A percentile compares a stretch with the other conserved stretches of the same genome.
These are phyloP conservation scores for Drosophila subquinaria DNA, from an alignment of 2,888 invertebrate genomes.

Conservation along the genomic window DNA sequence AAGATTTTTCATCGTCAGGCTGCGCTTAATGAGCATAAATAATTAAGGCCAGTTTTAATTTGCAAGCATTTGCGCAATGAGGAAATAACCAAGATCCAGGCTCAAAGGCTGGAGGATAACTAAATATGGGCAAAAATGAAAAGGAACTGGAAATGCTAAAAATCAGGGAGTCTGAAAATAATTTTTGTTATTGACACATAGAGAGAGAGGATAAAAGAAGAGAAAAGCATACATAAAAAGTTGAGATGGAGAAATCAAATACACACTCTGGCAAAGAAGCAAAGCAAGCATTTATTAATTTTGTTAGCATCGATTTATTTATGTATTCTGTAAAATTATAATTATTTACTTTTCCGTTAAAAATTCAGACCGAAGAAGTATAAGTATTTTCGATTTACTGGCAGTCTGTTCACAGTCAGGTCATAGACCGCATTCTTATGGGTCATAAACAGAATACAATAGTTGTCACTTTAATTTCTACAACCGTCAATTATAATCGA, in stretches of 20 bases:
- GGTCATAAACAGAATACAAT: constrained; percentile 4
- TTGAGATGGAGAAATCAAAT: neutral
- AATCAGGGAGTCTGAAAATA: neutral
- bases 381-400: too few species aligned
- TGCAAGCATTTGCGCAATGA: constrained; percentile 67
- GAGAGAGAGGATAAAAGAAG: neutral
- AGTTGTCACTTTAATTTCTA: neutral
- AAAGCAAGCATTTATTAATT: too few species aligned
- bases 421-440: constrained; percentile 35
- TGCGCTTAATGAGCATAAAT: constrained; percentile 77
- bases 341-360: too few species aligned
- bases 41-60: constrained; percentile 80
- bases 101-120: neutral
- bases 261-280: too few species aligned
- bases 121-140: constrained; percentile 46
- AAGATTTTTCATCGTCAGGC: constrained; percentile 25
- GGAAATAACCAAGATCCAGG: constrained; percentile 45
- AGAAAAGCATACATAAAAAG: neutral
- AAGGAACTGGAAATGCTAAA: constrained; percentile 23
- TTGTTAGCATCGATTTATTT: too few species aligned
- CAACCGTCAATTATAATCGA: constrained; percentile 10
- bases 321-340: too few species aligned
- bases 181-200: neutral
- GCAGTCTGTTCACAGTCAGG: constrained; percentile 2
- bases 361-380: too few species aligned